Evolutionary conservation across 2,888 invertebrate genomes (phyloP).

Genomic region (Tenthredo notha): DNA sequence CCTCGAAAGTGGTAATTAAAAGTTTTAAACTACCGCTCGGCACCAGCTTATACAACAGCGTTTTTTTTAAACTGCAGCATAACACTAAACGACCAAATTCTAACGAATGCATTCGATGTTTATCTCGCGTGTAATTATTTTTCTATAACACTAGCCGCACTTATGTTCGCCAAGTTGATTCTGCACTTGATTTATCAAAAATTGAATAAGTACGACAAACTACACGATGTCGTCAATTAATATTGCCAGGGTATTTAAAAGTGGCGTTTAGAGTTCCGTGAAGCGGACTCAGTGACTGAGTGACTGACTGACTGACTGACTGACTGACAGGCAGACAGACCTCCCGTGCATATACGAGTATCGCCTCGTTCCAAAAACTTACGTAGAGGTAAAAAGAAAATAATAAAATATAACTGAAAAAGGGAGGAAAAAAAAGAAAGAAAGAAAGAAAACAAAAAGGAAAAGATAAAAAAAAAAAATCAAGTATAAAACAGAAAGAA

Average conservation of each 20-base stretch:
- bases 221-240: constrained; percentile 47
- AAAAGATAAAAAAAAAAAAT: neutral
- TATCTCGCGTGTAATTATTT: neutral
- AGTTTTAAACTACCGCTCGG: constrained; percentile 47
- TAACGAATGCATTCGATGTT: neutral
- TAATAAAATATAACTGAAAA: neutral
- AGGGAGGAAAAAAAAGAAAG: neutral
- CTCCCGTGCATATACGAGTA: constrained; percentile 37
- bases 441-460: neutral
- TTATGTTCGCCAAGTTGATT: neutral
- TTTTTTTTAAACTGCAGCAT: neutral
- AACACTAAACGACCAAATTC: neutral
- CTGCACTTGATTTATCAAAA: neutral
- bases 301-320: constrained; percentile 32
- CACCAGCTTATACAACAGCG: constrained; percentile 1
- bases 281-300: constrained; percentile 6
- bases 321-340: constrained; percentile 7
- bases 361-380: neutral
- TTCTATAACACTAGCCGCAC: neutral
- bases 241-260: constrained; percentile 32
- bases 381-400: neutral
- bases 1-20: constrained; percentile 55
- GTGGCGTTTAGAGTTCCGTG: constrained; percentile 18
- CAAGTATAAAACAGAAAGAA: neutral
- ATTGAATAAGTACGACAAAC: constrained; percentile 32